These are phyloP conservation scores for Odontothrips loti DNA, from an alignment of 2,888 invertebrate species.

Conservation along the genomic window DNA sequence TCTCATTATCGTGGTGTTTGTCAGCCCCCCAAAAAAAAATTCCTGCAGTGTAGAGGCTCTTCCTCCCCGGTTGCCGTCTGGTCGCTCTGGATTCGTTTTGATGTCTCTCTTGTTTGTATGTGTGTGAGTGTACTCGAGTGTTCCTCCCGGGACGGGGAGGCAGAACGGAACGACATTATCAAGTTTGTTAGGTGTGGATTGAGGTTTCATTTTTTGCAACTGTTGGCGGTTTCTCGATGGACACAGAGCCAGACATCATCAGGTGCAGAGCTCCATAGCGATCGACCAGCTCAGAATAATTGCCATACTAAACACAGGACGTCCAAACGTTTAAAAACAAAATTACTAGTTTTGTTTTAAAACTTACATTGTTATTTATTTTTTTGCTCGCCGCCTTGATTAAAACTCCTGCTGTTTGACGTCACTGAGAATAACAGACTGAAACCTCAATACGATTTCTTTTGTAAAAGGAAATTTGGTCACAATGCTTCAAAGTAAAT, in stretches of 20 bases:
- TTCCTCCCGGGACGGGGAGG: not conserved
- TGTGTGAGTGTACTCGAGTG: slow-evolving; percentile 5
- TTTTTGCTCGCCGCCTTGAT: not conserved
- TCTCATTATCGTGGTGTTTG: too few relatives aligned
- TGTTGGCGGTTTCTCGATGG: not conserved
- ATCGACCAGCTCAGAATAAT: not conserved
- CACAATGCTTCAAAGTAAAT: not conserved
- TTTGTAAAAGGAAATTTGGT: not conserved
- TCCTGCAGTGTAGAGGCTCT: not conserved
- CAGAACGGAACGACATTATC: not conserved
- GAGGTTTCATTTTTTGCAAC: not conserved
- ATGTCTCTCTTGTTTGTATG: not conserved
- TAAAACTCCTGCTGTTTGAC: not conserved
- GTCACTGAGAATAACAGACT: slow-evolving; percentile 17
- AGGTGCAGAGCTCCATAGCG: not conserved
- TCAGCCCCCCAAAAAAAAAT: not conserved
- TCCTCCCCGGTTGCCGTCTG: not conserved
- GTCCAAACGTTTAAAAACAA: not conserved
- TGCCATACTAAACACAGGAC: not conserved
- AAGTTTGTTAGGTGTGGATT: not conserved
- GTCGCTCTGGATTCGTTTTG: not conserved
- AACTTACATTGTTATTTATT: not conserved
- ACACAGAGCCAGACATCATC: not conserved
- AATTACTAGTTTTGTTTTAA: not conserved
- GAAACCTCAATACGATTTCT: not conserved